These are phyloP conservation scores for Falco concolor DNA, from an alignment of 2,797 vertebrate genomes.

Conservation along the genomic window DNA sequence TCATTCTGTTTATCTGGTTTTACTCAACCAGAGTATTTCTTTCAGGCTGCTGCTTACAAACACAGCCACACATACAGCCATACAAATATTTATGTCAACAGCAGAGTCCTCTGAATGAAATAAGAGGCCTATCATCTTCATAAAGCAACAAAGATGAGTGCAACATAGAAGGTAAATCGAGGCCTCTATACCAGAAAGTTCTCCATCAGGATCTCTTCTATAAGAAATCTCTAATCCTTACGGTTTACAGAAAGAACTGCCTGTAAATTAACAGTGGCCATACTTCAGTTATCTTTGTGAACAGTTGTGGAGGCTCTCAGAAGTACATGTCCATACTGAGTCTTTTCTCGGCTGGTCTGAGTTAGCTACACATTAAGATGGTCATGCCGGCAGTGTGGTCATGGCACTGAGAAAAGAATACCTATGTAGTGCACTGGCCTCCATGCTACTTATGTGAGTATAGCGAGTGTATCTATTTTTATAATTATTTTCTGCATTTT, in stretches of 20 bases:
- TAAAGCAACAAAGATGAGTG: neutral
- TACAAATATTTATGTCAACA: neutral
- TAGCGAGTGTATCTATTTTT: neutral
- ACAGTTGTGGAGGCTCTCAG: neutral
- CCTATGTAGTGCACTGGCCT: neutral
- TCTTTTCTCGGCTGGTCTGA: neutral
- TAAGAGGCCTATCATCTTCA: neutral
- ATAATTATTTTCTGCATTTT: neutral
- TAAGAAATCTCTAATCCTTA: neutral
- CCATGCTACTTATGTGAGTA: neutral
- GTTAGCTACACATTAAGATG: neutral
- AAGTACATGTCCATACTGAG: neutral
- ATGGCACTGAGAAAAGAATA: neutral
- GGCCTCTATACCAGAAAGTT: neutral
- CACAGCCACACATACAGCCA: neutral
- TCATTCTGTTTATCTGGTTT: neutral
- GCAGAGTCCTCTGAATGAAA: neutral
- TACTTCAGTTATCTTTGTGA: neutral
- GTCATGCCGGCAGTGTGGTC: accelerated
- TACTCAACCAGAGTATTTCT: neutral
- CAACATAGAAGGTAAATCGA: neutral
- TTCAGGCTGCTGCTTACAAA: neutral
- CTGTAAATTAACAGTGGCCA: neutral
- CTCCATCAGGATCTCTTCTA: neutral
- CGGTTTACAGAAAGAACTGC: neutral